Evolutionary conservation across 2,113 vertebrate species (phyloP).

Genomic region (Cyprinodon brontotheroides): DNA sequence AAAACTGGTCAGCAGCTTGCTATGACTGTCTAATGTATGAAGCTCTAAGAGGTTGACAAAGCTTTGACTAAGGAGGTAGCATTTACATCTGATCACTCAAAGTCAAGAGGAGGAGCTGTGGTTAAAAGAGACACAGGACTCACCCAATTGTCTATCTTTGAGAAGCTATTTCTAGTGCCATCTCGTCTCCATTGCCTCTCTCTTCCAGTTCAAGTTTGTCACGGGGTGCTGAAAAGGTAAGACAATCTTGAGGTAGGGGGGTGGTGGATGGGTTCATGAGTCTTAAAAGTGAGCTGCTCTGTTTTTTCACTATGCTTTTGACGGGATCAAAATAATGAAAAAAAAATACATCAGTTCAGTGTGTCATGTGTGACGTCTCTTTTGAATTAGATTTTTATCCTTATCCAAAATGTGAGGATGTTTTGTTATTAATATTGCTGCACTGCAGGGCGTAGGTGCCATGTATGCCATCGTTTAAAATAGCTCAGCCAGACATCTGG

Average conservation of each 20-base stretch:
- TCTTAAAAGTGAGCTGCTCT: neutral
- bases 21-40: constrained; percentile 31
- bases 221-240: constrained; percentile 52
- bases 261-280: neutral
- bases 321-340: neutral
- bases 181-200: constrained; percentile 28
- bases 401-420: constrained; percentile 3
- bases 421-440: constrained; percentile 45
- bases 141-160: constrained; percentile 47
- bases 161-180: constrained; percentile 61
- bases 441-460: constrained; percentile 58
- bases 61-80: constrained; percentile 23
- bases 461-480: constrained; percentile 72
- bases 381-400: constrained; percentile 7
- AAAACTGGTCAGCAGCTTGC: constrained; percentile 36
- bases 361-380: neutral
- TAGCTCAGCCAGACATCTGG: constrained; percentile 77
- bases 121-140: constrained; percentile 42
- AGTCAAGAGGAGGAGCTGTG: constrained; percentile 50
- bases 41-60: constrained; percentile 23
- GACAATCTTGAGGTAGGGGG: constrained; percentile 41
- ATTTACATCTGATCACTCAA: constrained; percentile 42
- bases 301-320: neutral
- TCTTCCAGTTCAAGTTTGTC: constrained; percentile 32
- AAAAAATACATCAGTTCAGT: neutral